Base-by-base conservation (phyloP, 1,140 invertebrate species). In the Anastrepha obliqua region DNA sequence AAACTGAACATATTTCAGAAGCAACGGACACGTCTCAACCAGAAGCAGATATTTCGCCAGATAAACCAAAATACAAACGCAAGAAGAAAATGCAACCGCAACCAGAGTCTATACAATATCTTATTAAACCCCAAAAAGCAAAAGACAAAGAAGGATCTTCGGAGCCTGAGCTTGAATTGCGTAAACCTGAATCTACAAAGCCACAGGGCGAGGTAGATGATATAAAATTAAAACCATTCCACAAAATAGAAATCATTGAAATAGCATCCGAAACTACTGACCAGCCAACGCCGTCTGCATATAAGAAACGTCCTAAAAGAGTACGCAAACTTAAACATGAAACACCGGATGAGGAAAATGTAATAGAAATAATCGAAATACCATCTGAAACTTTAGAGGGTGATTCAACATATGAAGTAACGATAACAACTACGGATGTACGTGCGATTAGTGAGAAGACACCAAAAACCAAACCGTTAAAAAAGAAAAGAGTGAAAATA, bases 311-410 rank as follows among this genome's bases (percentile, higher is more conserved):
- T 74, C 93, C 90, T 8, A 93, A 91, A 74, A 94, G 93, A 86
- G 94, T 93, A 87, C 90, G 91, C 5, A 93, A 93, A 81, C 89
- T 94, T 20, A 93, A 93, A 87, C 91, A 93, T 62, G 92, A 92
- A 88, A 93, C 92, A 42, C 90, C 91, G 65, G 87, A 89, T 7
- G 93, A 94, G 87, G 91, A 93, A 85, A 90, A 94, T 88, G 87
- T 91, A 4, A 92, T 93, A 42, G 93, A 94, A 89, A 93, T 94
- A 39, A 88, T 91, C 3, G 92, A 93, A 87, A 86, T 92, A 51
- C 89, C 93, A 87, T 90, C 93, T 64, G 91, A 90, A 85, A 51
- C 47, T 4, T 90, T 88, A 42, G 85, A 59, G 17, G 88, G 89
- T 13, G 89, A 91, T 3, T 89, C 89, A 11, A 90, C 89, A 47